Percentiles rank a stretch among this genome's conserved stretches.
These are phyloP conservation scores for Goniozus legneri DNA, from an alignment of 1,140 invertebrate species.

Conservation along the genomic window DNA sequence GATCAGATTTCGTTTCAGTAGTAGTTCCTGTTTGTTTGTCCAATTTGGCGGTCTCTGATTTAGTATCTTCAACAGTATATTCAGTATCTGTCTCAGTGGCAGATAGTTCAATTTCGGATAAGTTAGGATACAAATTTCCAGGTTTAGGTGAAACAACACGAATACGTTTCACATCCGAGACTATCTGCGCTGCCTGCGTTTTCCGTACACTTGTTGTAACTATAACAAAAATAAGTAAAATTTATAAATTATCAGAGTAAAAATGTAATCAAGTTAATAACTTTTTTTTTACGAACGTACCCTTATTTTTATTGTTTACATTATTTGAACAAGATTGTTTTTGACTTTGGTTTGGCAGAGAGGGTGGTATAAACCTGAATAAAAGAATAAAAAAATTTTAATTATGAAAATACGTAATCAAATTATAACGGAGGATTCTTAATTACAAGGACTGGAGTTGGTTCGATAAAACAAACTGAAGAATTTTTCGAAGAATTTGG, in stretches of 20 bases:
- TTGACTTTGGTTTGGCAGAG: conserved; percentile 17
- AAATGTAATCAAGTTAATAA: conserved; percentile 9
- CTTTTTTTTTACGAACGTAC: conserved; percentile 32
- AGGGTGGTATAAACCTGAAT: conserved; percentile 25
- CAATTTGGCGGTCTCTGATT: conserved; percentile 37
- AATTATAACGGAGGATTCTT: conserved; percentile 10
- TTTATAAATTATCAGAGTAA: background rate
- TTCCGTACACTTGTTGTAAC: conserved; percentile 29
- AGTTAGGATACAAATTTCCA: conserved; percentile 65
- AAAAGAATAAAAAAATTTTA: too few relatives aligned
- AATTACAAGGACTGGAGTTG: conserved; percentile 34
- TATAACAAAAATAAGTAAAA: conserved; percentile 12
- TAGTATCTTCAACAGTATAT: conserved; percentile 50
- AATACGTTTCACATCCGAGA: conserved; percentile 63
- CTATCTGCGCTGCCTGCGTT: conserved; percentile 12
- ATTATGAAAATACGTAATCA: conserved; percentile 14
- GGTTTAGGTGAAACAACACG: conserved; percentile 63
- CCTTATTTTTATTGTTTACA: conserved; percentile 8
- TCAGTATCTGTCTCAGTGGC: conserved; percentile 63
- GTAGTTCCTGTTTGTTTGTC: conserved; percentile 34
- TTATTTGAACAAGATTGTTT: conserved; percentile 2
- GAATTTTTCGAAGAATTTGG: conserved; percentile 42
- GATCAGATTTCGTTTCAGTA: too few relatives aligned
- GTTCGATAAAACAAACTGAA: conserved; percentile 44
- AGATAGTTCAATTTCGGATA: conserved; percentile 66